phyloP scores from a whole-genome alignment of 2,888 invertebrate species.

The Caenorhabditis wallacei region DNA sequence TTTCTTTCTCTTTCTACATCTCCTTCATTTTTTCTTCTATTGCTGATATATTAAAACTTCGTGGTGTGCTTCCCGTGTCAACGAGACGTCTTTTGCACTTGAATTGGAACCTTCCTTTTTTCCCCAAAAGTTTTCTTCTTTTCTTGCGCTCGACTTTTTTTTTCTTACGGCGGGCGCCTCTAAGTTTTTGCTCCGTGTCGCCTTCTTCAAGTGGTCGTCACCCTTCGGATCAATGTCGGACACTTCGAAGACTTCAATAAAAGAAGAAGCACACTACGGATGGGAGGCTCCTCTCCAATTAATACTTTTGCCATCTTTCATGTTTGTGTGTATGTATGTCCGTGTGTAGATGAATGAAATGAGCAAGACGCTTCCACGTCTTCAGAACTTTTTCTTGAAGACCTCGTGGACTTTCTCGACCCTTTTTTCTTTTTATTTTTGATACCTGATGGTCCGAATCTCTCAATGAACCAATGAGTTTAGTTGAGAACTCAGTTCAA shows the following conservation, averaged over 20 bases:
- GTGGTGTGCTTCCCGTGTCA: slow-evolving; percentile 42
- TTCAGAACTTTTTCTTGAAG: slow-evolving; percentile 38
- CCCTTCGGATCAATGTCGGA: slow-evolving; percentile 54
- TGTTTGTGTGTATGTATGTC: slow-evolving; percentile 38
- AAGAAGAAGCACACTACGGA: slow-evolving; percentile 32
- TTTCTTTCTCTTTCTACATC: slow-evolving; percentile 12
- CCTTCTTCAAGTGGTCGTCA: slow-evolving; percentile 50
- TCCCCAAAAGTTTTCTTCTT: slow-evolving; percentile 37
- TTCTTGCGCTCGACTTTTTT: slow-evolving; percentile 6
- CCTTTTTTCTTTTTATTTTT: background rate
- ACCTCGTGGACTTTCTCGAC: background rate
- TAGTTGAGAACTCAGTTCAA: too few species aligned
- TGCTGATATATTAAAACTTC: slow-evolving; percentile 62
- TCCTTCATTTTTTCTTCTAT: too few species aligned
- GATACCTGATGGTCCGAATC: too few species aligned
- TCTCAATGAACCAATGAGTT: too few species aligned
- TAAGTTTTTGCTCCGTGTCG: slow-evolving; percentile 33
- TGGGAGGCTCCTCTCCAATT: slow-evolving; percentile 47
- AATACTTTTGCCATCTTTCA: slow-evolving; percentile 56
- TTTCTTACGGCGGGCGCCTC: slow-evolving; percentile 30
- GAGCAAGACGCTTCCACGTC: slow-evolving; percentile 29
- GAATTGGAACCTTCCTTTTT: slow-evolving; percentile 56
- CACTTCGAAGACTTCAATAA: slow-evolving; percentile 56
- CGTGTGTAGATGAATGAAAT: slow-evolving; percentile 15
- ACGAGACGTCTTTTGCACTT: slow-evolving; percentile 39